Conservation (phyloP, 2,113 vertebrate genomes). For the Caranx melampygus region DNA sequence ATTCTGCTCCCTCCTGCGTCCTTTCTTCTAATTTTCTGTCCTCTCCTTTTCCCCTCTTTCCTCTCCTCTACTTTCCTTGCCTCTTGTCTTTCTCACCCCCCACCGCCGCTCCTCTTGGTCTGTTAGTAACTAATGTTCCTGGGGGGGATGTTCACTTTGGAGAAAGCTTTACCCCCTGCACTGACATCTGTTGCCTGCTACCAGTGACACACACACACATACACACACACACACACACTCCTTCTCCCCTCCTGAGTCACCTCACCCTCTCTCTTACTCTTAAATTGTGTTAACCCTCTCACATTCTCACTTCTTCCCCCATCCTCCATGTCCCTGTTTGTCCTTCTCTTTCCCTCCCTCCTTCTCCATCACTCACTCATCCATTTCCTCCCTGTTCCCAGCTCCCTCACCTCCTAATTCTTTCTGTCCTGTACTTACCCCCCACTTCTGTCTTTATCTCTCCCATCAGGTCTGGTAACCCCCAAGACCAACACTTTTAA, state of each 20-base stretch:
- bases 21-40: slow-evolving; percentile 12
- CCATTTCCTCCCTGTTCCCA: neutral
- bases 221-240: slow-evolving; percentile 36
- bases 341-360: slow-evolving; percentile 6
- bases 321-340: slow-evolving; percentile 22
- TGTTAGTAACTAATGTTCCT: slow-evolving; percentile 70
- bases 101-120: slow-evolving; percentile 41
- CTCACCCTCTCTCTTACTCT: slow-evolving; percentile 26
- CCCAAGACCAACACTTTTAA: slow-evolving; percentile 33
- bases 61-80: slow-evolving; percentile 4
- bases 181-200: slow-evolving; percentile 76
- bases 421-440: slow-evolving; percentile 8
- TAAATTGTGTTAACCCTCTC: slow-evolving; percentile 44
- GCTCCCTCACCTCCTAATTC: neutral
- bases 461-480: slow-evolving; percentile 41
- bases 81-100: slow-evolving; percentile 15
- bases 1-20: neutral
- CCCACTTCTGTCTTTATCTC: slow-evolving; percentile 29
- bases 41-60: neutral
- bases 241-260: slow-evolving; percentile 13
- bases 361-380: slow-evolving; percentile 19
- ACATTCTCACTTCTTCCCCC: slow-evolving; percentile 33
- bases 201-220: slow-evolving; percentile 58
- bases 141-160: slow-evolving; percentile 69
- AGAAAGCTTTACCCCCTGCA: slow-evolving; percentile 73